Percentiles rank a stretch among this genome's conserved stretches.
Evolutionary conservation across 2,888 invertebrate species (phyloP).

Genomic region (Brenthis daphne): DNA sequence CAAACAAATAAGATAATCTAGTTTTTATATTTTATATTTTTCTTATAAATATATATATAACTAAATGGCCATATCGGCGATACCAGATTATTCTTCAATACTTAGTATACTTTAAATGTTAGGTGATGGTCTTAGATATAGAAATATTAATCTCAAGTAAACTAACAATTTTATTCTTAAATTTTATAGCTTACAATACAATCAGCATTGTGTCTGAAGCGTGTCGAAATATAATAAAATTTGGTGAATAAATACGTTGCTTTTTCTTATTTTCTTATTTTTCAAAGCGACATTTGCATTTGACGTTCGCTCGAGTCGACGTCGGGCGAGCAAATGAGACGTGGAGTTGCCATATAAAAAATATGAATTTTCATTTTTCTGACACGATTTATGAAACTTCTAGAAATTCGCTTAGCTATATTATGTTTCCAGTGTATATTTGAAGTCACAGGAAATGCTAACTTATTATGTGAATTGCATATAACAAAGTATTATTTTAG

Average conservation of each 20-base stretch:
- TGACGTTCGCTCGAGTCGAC: conserved; percentile 54
- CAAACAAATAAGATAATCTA: no score
- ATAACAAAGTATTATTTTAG: no score
- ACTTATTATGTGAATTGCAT: no score
- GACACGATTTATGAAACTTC: conserved; percentile 1
- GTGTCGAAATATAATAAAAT: conserved; percentile 66
- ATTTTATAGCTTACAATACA: background rate
- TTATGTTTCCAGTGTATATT: background rate
- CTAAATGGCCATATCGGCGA: no score
- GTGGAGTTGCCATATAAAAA: conserved; percentile 36
- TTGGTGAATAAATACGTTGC: conserved; percentile 56
- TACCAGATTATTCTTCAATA: no score
- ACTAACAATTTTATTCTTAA: no score
- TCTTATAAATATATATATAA: no score
- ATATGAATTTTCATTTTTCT: conserved; percentile 20
- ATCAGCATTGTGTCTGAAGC: conserved; percentile 56
- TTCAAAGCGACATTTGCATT: conserved; percentile 56
- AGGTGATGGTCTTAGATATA: background rate
- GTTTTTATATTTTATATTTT: no score
- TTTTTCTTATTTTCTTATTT: conserved; percentile 57
- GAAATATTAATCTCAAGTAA: no score
- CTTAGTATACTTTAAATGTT: no score
- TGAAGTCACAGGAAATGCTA: background rate
- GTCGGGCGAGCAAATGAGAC: conserved; percentile 51
- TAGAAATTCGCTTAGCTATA: background rate